Percentiles rank a stretch among this genome's conserved stretches.
Evolutionary conservation across 2,888 invertebrate species (phyloP).

Genomic region (Smittia sp.): DNA sequence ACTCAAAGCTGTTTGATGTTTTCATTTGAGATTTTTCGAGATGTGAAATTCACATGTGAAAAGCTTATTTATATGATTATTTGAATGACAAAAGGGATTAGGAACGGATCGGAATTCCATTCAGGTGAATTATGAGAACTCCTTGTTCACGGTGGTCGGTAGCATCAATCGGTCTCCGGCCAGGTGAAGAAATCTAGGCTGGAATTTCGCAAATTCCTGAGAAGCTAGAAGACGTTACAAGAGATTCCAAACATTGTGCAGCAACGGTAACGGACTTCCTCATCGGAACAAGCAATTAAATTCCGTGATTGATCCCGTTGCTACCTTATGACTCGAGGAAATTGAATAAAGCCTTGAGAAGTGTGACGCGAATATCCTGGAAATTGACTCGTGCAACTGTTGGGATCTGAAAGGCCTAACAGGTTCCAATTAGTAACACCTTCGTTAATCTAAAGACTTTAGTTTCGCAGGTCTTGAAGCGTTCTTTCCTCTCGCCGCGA

Average conservation of each 20-base stretch:
- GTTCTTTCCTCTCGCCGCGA: no score
- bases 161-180: slow-evolving; percentile 30
- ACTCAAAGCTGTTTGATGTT: slow-evolving; percentile 38
- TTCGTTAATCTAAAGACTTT: no score
- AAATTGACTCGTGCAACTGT: no score
- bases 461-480: no score
- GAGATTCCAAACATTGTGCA: no score
- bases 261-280: no score
- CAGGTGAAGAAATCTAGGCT: background rate
- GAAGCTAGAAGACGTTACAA: background rate
- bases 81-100: slow-evolving; percentile 40
- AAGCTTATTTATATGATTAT: slow-evolving; percentile 21
- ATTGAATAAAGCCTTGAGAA: background rate
- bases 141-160: slow-evolving; percentile 32
- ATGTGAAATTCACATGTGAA: slow-evolving; percentile 33
- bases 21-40: slow-evolving; percentile 23
- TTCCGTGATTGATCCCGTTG: background rate
- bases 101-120: slow-evolving; percentile 29
- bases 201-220: background rate
- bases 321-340: background rate
- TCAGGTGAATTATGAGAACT: slow-evolving; percentile 40
- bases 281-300: background rate
- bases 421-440: no score
- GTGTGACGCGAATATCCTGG: background rate
- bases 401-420: no score